phyloP scores from a whole-genome alignment of 2,797 vertebrate genomes.

The Eremophila alpestris region DNA sequence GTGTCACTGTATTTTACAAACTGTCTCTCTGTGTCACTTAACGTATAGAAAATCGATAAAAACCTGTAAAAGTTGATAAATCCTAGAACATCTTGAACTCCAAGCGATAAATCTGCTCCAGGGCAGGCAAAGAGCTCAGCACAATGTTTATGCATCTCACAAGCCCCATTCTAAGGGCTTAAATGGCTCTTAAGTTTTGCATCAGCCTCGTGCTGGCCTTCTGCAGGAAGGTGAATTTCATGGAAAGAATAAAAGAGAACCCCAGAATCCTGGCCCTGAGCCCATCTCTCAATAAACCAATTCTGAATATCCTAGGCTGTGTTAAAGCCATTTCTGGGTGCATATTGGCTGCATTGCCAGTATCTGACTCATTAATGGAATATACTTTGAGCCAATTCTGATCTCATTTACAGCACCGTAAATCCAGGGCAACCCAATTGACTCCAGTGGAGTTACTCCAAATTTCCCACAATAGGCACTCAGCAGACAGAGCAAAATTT shows the following conservation, averaged over 20 bases:
- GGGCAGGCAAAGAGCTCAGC: constrained; percentile 34
- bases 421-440: constrained; percentile 64
- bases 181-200: constrained; percentile 43
- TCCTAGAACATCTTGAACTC: constrained; percentile 13
- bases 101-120: background rate
- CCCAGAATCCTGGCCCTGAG: constrained; percentile 54
- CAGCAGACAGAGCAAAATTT: constrained; percentile 40
- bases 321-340: constrained; percentile 62
- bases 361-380: constrained; percentile 70
- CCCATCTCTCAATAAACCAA: constrained; percentile 60
- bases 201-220: constrained; percentile 2
- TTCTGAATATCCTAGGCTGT: constrained; percentile 44
- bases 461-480: constrained; percentile 57
- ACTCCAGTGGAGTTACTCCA: constrained; percentile 62
- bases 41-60: constrained; percentile 28
- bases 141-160: background rate
- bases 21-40: constrained; percentile 34
- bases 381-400: constrained; percentile 63
- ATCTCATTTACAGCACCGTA: constrained; percentile 66
- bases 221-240: constrained; percentile 50
- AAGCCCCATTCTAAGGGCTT: constrained; percentile 1
- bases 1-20: background rate
- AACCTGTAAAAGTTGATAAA: constrained; percentile 55
- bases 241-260: constrained; percentile 44
- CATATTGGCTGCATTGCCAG: constrained; percentile 40